Evolutionary conservation across 2,888 invertebrate genomes (phyloP).

Genomic region (Mythimna albipuncta): DNA sequence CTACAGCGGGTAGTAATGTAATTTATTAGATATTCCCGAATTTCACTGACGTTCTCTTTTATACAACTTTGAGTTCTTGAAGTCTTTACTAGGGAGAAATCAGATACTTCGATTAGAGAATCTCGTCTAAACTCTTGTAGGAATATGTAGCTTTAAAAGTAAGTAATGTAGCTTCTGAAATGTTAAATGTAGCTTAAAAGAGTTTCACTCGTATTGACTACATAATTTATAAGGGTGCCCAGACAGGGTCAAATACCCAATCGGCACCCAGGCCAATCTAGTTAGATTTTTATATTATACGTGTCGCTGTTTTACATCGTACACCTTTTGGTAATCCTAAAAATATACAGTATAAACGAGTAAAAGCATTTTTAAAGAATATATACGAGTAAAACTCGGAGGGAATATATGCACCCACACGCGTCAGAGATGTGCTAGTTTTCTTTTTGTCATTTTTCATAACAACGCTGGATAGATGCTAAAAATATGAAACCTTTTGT

Average conservation of each 20-base stretch:
- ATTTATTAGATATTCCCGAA: constrained; percentile 14
- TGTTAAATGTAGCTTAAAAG: constrained; percentile 13
- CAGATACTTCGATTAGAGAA: background rate
- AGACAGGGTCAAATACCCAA: constrained; percentile 24
- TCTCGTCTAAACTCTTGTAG: constrained; percentile 2
- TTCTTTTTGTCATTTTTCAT: constrained; percentile 34
- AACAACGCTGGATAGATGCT: constrained; percentile 20
- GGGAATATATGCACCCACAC: constrained; percentile 27
- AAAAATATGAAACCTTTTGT: constrained; percentile 33
- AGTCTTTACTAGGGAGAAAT: background rate
- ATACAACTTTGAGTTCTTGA: background rate
- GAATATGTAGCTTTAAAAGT: background rate
- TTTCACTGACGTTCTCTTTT: background rate
- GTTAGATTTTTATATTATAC: background rate
- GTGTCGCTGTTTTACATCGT: background rate
- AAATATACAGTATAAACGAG: background rate
- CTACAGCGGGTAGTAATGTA: constrained; percentile 4
- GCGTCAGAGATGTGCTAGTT: constrained; percentile 20
- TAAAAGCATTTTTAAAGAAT: constrained; percentile 26
- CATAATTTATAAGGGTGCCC: constrained; percentile 30
- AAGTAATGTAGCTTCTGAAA: constrained; percentile 19
- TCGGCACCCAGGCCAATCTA: background rate
- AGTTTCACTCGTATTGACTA: constrained; percentile 25
- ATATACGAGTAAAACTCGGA: constrained; percentile 12
- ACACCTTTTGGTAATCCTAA: background rate